These are phyloP conservation scores for Megaceryle torquata DNA, from an alignment of 2,113 vertebrate genomes.

Conservation along the genomic window DNA sequence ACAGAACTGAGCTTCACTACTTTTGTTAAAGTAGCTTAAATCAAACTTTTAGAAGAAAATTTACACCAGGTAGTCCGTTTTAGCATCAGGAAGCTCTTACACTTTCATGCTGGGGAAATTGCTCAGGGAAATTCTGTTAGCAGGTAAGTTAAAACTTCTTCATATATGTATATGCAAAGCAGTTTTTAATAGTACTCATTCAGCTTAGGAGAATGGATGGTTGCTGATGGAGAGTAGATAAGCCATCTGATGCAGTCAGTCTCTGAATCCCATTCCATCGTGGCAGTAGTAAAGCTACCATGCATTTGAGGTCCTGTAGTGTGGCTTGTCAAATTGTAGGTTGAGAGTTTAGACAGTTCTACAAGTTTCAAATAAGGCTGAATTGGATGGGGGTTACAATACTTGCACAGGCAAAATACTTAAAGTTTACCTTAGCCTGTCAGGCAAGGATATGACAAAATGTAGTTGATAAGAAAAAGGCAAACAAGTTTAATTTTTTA, in stretches of 20 bases:
- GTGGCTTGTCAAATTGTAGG: background rate
- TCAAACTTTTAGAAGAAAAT: background rate
- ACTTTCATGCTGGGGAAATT: background rate
- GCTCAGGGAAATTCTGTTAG: background rate
- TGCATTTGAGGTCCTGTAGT: background rate
- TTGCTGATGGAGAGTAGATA: background rate
- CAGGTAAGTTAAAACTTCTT: background rate
- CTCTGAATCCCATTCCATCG: background rate
- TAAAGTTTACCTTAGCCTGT: background rate
- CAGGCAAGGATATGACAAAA: background rate
- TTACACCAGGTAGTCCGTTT: background rate
- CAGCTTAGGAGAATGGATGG: background rate
- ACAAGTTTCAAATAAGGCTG: background rate
- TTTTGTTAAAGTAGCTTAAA: background rate
- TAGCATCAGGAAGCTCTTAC: background rate
- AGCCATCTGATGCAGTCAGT: background rate
- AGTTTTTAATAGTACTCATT: background rate
- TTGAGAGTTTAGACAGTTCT: background rate
- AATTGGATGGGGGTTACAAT: background rate
- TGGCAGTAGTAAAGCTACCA: background rate
- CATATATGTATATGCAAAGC: background rate
- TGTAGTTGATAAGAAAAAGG: background rate
- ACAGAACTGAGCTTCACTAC: background rate
- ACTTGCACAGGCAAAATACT: background rate
- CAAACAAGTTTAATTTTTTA: background rate